A percentile compares a stretch with the other conserved stretches of the same genome.
Evolutionary conservation across 2,113 vertebrate species (phyloP).

Genomic region (Dasyornis broadbenti): DNA sequence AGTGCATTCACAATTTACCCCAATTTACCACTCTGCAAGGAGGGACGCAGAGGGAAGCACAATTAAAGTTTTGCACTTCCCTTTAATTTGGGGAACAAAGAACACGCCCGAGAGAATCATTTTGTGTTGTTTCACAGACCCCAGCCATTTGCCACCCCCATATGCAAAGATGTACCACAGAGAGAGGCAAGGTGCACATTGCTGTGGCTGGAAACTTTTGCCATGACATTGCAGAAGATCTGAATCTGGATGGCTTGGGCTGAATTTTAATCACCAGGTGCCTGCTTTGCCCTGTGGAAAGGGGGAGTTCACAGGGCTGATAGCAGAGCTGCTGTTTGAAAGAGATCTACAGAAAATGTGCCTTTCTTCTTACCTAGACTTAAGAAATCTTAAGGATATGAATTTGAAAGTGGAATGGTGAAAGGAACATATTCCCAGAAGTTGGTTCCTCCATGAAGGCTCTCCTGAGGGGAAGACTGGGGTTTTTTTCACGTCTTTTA

Average conservation of each 20-base stretch:
- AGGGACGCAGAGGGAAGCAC: constrained; percentile 3
- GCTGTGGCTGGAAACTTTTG: background rate
- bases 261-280: background rate
- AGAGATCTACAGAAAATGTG: background rate
- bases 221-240: background rate
- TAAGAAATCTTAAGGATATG: background rate
- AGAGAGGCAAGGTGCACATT: background rate
- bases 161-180: background rate
- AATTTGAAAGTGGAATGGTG: background rate
- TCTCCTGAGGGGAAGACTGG: background rate
- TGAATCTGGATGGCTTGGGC: background rate
- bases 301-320: background rate
- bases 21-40: background rate
- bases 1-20: constrained; percentile 48
- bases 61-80: constrained; percentile 50
- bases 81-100: constrained; percentile 41
- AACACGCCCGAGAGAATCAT: background rate
- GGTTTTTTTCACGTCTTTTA: background rate
- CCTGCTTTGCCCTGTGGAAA: background rate
- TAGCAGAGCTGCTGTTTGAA: background rate
- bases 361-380: background rate
- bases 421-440: background rate
- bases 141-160: background rate
- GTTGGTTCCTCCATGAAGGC: background rate
- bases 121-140: background rate